Conservation (phyloP, 2,113 vertebrate genomes). For the Malurus melanocephalus region DNA sequence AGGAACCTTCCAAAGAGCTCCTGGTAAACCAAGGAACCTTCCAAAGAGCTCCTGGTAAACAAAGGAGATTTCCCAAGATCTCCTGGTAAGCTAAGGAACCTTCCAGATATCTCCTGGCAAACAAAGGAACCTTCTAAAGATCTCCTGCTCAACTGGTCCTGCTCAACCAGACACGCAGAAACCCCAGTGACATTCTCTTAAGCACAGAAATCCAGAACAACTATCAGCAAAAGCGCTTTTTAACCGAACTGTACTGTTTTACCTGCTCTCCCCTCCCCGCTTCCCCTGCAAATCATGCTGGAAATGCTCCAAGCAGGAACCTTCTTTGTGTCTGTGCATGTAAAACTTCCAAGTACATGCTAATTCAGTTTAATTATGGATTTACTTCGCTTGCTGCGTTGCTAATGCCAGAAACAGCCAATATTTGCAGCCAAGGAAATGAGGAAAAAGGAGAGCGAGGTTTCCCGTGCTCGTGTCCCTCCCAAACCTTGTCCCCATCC, state of each 20-base stretch:
- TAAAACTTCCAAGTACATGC: conserved; percentile 37
- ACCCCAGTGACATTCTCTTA: not conserved
- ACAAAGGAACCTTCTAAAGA: not conserved
- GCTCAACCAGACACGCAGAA: not conserved
- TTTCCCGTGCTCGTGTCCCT: not conserved
- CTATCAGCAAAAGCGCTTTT: not conserved
- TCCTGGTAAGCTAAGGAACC: not conserved
- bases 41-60: too few species aligned
- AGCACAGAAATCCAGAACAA: not conserved
- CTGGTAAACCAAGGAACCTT: too few species aligned
- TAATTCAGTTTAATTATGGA: conserved; percentile 65
- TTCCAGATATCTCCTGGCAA: not conserved
- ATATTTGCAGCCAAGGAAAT: conserved; percentile 4
- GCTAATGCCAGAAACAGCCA: not conserved
- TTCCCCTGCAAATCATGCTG: not conserved
- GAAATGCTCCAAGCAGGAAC: conserved; percentile 33
- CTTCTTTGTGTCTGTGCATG: conserved; percentile 26
- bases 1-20: too few species aligned
- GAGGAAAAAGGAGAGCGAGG: not conserved
- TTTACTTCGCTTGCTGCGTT: conserved; percentile 37
- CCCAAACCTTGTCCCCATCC: not conserved
- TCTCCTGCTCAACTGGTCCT: not conserved
- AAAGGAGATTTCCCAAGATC: not conserved
- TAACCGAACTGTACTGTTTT: not conserved
- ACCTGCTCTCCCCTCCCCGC: not conserved